phyloP scores from a whole-genome alignment of 2,797 vertebrate species.

The Nyctibius grandis region DNA sequence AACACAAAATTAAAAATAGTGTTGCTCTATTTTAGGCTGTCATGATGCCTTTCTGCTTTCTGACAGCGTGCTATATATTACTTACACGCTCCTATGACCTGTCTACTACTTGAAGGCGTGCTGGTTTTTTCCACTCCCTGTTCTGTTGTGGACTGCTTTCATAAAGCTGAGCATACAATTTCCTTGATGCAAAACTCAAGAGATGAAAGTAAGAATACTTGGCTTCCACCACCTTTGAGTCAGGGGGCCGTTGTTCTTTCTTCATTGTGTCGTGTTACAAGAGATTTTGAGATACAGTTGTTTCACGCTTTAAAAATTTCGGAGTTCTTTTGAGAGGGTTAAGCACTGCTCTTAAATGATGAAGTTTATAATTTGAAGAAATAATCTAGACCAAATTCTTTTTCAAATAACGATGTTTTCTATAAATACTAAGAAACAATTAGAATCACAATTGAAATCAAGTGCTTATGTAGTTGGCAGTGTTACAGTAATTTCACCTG shows the following conservation, averaged over 20 bases:
- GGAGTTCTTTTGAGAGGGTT: neutral
- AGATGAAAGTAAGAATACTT: neutral
- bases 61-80: neutral
- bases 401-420: rapidly evolving
- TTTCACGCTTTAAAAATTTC: neutral
- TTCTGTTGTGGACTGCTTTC: neutral
- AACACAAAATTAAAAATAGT: conserved; percentile 17
- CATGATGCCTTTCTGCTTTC: neutral
- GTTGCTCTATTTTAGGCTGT: neutral
- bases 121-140: neutral
- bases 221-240: neutral
- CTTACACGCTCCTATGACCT: neutral
- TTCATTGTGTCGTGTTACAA: neutral
- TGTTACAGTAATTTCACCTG: neutral
- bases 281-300: neutral
- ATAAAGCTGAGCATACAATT: neutral
- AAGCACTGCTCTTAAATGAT: neutral
- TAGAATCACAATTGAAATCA: neutral
- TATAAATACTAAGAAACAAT: neutral
- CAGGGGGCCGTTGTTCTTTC: neutral
- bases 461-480: rapidly evolving
- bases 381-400: neutral
- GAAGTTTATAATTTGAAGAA: neutral
- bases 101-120: neutral
- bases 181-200: neutral